Percentiles rank a stretch among this genome's conserved stretches.
Evolutionary conservation across 1,140 invertebrate species (phyloP).

Genomic region (Notospermus geniculatus): DNA sequence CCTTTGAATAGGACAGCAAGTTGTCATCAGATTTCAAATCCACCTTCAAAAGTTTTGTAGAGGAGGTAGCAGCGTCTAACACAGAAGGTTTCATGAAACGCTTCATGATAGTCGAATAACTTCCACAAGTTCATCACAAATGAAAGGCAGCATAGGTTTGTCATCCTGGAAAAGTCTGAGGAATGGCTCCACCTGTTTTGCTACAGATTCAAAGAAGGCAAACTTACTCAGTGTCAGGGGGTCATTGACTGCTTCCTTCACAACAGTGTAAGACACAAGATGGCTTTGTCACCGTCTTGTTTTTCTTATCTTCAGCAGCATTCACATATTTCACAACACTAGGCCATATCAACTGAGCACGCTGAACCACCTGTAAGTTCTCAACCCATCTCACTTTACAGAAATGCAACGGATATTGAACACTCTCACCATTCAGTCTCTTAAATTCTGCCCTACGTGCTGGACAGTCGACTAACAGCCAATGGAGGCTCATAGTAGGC

Average conservation of each 20-base stretch:
- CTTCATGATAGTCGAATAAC: not conserved
- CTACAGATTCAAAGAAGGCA: not conserved
- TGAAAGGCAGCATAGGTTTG: not conserved
- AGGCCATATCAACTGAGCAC: not conserved
- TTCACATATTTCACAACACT: not conserved
- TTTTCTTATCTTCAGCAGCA: conserved; percentile 1
- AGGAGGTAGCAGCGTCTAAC: not conserved
- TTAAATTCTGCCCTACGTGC: not conserved
- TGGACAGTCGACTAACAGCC: not conserved
- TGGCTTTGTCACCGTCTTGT: no score
- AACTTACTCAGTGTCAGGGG: not conserved
- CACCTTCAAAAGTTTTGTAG: not conserved
- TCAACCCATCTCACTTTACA: not conserved
- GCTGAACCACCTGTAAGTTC: not conserved
- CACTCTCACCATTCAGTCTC: no score
- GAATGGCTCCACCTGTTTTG: not conserved
- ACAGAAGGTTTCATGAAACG: not conserved
- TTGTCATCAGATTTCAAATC: not conserved
- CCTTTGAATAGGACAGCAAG: not conserved
- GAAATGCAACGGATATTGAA: not conserved
- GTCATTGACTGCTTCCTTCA: not conserved
- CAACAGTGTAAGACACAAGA: not conserved
- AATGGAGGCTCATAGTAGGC: not conserved
- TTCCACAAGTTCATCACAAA: not conserved
- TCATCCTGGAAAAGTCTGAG: not conserved